A percentile compares a stretch with the other conserved stretches of the same genome.
These are phyloP conservation scores for Tethea ocularis DNA, from an alignment of 2,888 invertebrate genomes.

Conservation along the genomic window DNA sequence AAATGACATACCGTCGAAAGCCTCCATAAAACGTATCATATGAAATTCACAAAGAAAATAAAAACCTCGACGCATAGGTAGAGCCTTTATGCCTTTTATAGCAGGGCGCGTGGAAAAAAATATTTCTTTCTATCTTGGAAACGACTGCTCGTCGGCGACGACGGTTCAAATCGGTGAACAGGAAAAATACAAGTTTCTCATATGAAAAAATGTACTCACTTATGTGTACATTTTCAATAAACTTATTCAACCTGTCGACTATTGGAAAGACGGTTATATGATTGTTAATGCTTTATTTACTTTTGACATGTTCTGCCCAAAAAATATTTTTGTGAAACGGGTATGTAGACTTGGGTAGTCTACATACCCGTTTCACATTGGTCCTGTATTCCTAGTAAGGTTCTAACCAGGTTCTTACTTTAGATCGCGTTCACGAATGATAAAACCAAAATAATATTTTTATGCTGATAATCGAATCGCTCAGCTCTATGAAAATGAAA, in stretches of 20 bases:
- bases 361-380: too few relatives aligned
- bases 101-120: slow-evolving; percentile 28
- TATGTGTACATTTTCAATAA: slow-evolving; percentile 19
- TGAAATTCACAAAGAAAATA: slow-evolving; percentile 50
- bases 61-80: slow-evolving; percentile 25
- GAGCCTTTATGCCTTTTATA: slow-evolving; percentile 44
- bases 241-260: slow-evolving; percentile 17
- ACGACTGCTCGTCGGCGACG: slow-evolving; percentile 19
- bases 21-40: slow-evolving; percentile 43
- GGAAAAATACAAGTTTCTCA: slow-evolving; percentile 48
- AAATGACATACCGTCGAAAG: slow-evolving; percentile 9
- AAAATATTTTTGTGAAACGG: background rate
- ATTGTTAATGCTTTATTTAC: background rate
- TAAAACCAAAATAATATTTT: background rate
- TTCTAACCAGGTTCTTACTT: background rate
- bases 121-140: slow-evolving; percentile 37
- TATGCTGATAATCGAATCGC: background rate
- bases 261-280: background rate
- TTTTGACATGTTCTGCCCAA: background rate
- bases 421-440: background rate
- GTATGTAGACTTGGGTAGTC: background rate
- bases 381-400: background rate
- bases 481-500: background rate
- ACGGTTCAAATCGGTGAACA: slow-evolving; percentile 41
- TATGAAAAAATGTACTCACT: slow-evolving; percentile 31